phyloP scores from a whole-genome alignment of 2,888 invertebrate species.

The Epinotia ramella region DNA sequence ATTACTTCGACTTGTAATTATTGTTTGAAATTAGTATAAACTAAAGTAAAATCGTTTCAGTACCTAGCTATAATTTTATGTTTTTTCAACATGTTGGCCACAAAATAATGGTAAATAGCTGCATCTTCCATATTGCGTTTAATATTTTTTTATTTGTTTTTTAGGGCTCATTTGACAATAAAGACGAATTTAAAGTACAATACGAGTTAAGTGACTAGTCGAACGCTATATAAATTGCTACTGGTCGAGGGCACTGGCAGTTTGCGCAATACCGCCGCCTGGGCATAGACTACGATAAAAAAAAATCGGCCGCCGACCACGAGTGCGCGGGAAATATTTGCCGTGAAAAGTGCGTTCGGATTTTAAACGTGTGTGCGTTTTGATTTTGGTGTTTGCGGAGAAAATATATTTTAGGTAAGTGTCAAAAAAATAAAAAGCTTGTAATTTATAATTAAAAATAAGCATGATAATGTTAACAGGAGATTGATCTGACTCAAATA shows the following conservation, averaged over 20 bases:
- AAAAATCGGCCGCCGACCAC: slow-evolving; percentile 32
- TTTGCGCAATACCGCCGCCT: slow-evolving; percentile 51
- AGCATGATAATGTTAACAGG: not conserved
- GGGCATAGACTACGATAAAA: slow-evolving; percentile 40
- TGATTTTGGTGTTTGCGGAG: slow-evolving; percentile 27
- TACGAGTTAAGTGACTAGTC: slow-evolving; percentile 34
- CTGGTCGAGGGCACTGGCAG: slow-evolving; percentile 61
- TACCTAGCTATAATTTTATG: too few species aligned
- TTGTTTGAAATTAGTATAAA: too few species aligned
- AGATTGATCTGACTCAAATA: too few species aligned
- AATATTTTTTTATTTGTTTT: not conserved
- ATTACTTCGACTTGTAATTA: too few species aligned
- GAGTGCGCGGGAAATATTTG: slow-evolving; percentile 41
- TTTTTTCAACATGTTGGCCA: too few species aligned
- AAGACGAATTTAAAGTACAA: slow-evolving; percentile 13
- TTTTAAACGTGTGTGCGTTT: slow-evolving; percentile 24
- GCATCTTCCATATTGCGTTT: too few species aligned
- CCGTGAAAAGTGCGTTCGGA: slow-evolving; percentile 34
- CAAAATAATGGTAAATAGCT: too few species aligned
- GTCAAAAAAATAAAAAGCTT: not conserved
- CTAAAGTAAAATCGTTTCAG: too few species aligned
- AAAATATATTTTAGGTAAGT: slow-evolving; percentile 19
- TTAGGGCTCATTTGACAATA: not conserved
- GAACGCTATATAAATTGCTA: slow-evolving; percentile 67
- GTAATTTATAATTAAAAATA: not conserved